A percentile compares a stretch with the other conserved stretches of the same genome.
Evolutionary conservation across 2,113 vertebrate species (phyloP).

Genomic region (Archocentrus centrarchus): DNA sequence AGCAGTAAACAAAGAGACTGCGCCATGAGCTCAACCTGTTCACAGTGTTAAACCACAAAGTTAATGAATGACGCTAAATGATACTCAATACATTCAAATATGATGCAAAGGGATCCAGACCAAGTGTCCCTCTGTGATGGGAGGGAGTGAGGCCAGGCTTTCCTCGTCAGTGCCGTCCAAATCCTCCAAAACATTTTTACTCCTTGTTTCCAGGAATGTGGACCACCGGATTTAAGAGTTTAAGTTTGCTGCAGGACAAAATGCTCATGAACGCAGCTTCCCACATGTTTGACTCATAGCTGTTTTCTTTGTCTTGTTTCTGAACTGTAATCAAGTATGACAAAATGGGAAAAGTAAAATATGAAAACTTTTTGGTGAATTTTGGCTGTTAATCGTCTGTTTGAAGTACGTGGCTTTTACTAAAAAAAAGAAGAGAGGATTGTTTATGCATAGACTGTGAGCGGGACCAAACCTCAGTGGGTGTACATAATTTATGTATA

Average conservation of each 20-base stretch:
- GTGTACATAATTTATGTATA: slow-evolving; percentile 50
- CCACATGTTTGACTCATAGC: not conserved
- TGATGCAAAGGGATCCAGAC: not conserved
- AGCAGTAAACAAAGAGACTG: not conserved
- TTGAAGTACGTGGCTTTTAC: not conserved
- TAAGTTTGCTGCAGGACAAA: not conserved
- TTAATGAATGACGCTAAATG: not conserved
- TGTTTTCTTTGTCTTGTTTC: not conserved
- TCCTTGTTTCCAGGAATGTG: not conserved
- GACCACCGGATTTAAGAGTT: not conserved
- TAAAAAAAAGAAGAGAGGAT: not conserved
- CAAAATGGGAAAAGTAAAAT: not conserved
- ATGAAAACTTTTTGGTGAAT: not conserved
- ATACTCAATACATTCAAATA: not conserved
- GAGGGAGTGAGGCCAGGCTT: not conserved
- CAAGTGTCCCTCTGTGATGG: not conserved
- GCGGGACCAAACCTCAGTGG: slow-evolving; percentile 7
- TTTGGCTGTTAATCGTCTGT: not conserved
- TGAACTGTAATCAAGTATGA: not conserved
- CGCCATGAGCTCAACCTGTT: not conserved
- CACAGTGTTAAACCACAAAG: not conserved
- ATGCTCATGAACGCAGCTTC: not conserved
- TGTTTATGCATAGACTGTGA: not conserved
- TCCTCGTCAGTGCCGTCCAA: not conserved
- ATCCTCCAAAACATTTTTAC: not conserved